Evolutionary conservation across 1,140 invertebrate genomes (phyloP).

Genomic region (Trigoniulus corallinus): DNA sequence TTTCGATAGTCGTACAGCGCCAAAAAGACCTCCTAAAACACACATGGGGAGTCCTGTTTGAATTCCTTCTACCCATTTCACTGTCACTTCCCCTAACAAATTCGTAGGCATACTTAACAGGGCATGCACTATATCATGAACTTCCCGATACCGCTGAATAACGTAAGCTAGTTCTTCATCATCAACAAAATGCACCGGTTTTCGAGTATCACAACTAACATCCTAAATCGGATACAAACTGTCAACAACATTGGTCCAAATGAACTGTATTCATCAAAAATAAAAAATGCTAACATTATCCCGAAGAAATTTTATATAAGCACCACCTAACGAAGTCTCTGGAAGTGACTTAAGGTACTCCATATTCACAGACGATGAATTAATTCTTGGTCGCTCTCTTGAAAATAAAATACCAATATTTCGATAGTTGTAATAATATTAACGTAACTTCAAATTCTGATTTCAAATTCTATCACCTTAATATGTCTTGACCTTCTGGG

Average conservation of each 20-base stretch:
- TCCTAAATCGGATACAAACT: constrained; percentile 33
- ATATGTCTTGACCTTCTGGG: constrained; percentile 20
- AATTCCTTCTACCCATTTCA: constrained; percentile 95
- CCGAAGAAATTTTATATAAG: constrained; percentile 65
- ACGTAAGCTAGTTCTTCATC: constrained; percentile 84
- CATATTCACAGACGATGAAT: constrained; percentile 62
- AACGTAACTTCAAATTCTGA: constrained; percentile 9
- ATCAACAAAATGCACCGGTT: constrained; percentile 76
- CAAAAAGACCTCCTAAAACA: constrained; percentile 66
- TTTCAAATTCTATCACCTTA: no score
- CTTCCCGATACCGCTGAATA: constrained; percentile 91
- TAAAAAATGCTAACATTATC: constrained; percentile 41
- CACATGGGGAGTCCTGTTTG: constrained; percentile 84
- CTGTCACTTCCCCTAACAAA: constrained; percentile 79
- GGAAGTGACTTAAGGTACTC: constrained; percentile 50
- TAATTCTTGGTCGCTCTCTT: constrained; percentile 66
- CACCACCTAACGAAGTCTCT: constrained; percentile 59
- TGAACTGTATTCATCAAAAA: not conserved
- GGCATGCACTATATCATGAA: constrained; percentile 88
- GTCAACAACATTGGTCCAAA: not conserved
- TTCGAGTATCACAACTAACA: constrained; percentile 81
- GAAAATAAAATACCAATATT: constrained; percentile 9
- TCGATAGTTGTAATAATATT: not conserved
- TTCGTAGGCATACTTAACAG: constrained; percentile 84
- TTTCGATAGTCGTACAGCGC: constrained; percentile 55